Conservation (phyloP, 2,113 vertebrate genomes). For the Morone saxatilis region DNA sequence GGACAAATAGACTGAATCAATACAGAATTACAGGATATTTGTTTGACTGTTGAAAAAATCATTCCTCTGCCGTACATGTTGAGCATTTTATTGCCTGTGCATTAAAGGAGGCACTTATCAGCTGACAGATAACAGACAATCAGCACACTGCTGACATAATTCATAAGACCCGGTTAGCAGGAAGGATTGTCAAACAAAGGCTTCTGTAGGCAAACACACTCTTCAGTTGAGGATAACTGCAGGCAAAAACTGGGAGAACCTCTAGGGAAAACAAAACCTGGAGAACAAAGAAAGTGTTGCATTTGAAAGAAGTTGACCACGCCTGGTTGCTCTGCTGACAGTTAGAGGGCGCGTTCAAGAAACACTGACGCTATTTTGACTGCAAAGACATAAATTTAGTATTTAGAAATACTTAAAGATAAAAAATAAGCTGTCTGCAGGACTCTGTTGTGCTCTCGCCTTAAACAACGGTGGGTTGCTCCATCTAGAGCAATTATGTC, state of each 20-base stretch:
- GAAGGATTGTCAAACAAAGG: slow-evolving; percentile 84
- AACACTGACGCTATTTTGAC: slow-evolving; percentile 41
- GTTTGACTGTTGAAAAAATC: slow-evolving; percentile 68
- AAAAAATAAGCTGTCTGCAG: neutral
- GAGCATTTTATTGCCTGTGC: slow-evolving; percentile 81
- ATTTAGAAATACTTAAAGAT: slow-evolving; percentile 12
- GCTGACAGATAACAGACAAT: slow-evolving; percentile 83
- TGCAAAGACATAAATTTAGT: slow-evolving; percentile 26
- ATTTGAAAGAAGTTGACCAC: slow-evolving; percentile 76
- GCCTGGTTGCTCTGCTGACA: slow-evolving; percentile 66
- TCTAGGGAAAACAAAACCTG: slow-evolving; percentile 78
- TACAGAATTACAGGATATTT: slow-evolving; percentile 77
- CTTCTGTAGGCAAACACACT: slow-evolving; percentile 83
- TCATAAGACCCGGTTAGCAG: slow-evolving; percentile 79
- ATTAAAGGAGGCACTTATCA: slow-evolving; percentile 82
- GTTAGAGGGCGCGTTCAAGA: slow-evolving; percentile 44
- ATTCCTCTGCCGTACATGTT: slow-evolving; percentile 66
- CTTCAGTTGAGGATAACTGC: slow-evolving; percentile 78
- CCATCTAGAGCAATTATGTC: slow-evolving; percentile 33
- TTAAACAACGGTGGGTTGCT: slow-evolving; percentile 34
- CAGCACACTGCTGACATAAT: slow-evolving; percentile 83
- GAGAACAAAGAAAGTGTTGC: slow-evolving; percentile 76
- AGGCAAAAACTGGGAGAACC: slow-evolving; percentile 61
- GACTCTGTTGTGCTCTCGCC: slow-evolving; percentile 24
- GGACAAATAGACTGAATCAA: slow-evolving; percentile 79